Evolutionary conservation across 2,113 vertebrate genomes (phyloP).

Genomic region (Serilophus lunatus): DNA sequence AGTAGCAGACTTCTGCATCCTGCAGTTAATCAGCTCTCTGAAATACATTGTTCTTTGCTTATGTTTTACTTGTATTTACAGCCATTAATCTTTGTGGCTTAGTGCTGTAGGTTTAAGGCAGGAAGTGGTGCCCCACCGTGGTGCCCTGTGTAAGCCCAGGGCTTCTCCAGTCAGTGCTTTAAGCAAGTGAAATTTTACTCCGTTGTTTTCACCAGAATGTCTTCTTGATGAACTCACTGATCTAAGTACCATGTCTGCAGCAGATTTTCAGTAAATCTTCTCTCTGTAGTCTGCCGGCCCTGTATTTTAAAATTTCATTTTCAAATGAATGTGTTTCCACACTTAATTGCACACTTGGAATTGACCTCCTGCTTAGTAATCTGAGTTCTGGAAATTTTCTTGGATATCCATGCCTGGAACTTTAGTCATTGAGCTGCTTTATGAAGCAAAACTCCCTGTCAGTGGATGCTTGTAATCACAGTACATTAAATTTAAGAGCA

Average conservation of each 20-base stretch:
- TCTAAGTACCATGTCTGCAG: background rate
- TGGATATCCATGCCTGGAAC: background rate
- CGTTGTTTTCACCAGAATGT: background rate
- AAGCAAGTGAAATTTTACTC: background rate
- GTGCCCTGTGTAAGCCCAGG: background rate
- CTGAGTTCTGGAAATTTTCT: background rate
- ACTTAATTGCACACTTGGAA: background rate
- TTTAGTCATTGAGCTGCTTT: background rate
- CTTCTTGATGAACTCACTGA: background rate
- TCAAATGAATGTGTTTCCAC: background rate
- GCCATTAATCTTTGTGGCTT: slow-evolving; percentile 19
- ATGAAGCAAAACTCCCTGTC: background rate
- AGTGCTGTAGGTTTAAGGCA: background rate
- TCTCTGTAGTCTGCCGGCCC: background rate
- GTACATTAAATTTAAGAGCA: background rate
- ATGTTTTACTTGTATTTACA: background rate
- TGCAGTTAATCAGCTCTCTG: background rate
- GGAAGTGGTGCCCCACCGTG: background rate
- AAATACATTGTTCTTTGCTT: background rate
- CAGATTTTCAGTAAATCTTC: background rate
- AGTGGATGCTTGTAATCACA: background rate
- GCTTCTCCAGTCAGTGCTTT: background rate
- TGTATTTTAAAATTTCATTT: background rate
- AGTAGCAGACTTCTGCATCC: background rate
- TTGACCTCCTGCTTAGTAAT: background rate